These are phyloP conservation scores for Protaetia brevitarsis DNA, from an alignment of 1,140 invertebrate genomes.

Conservation along the genomic window DNA sequence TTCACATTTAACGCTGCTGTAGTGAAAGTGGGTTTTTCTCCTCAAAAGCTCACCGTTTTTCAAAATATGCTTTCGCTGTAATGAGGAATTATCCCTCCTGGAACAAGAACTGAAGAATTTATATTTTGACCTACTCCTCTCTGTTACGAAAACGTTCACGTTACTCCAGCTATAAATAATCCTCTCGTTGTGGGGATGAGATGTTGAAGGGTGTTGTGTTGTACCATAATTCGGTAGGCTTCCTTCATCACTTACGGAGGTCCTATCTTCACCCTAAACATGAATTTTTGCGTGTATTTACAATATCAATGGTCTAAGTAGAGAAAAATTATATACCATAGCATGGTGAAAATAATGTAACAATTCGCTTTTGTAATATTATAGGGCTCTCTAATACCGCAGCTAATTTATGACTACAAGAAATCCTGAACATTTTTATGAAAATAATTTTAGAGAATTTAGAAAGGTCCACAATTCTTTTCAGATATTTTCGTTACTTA, in stretches of 20 bases:
- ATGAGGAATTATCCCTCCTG: background rate
- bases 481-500: too few species aligned
- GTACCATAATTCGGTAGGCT: background rate
- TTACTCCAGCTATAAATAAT: conserved; percentile 69
- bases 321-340: too few species aligned
- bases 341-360: too few species aligned
- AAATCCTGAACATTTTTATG: too few species aligned
- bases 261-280: conserved; percentile 1
- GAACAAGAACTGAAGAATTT: conserved; percentile 26
- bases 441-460: too few species aligned
- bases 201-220: background rate
- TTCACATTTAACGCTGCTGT: background rate
- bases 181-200: conserved; percentile 46
- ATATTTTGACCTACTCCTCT: conserved; percentile 17
- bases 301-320: too few species aligned
- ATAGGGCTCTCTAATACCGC: too few species aligned
- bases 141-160: conserved; percentile 60
- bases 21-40: background rate
- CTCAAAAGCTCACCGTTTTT: conserved; percentile 57
- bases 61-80: conserved; percentile 58
- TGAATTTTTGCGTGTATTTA: too few species aligned
- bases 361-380: too few species aligned
- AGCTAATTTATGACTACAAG: too few species aligned
- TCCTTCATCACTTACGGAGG: background rate
- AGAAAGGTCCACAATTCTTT: too few species aligned